Evolutionary conservation across 2,888 invertebrate species (phyloP), one percentile per base, ranked within the genome.

Genomic region (Marasmarcha lunaedactyla): DNA sequence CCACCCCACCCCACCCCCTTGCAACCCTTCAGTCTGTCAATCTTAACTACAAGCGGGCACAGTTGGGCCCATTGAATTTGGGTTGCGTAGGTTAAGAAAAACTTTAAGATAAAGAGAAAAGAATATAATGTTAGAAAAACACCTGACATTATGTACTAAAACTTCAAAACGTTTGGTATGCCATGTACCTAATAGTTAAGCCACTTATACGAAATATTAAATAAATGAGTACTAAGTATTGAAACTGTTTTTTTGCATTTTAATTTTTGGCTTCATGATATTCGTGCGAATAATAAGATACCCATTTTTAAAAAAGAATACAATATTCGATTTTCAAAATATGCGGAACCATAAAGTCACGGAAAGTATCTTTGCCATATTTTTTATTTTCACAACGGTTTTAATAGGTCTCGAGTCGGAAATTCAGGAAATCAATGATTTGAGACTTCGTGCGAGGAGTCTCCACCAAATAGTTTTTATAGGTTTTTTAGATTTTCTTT

Each of bases 11-110:
- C 63, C 60, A 55, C 59, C 55, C 47, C 46, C 54, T 52, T 51
- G 70, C 74, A 68, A 72, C 76, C 79, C 78, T 69, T 69, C 68
- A 72, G 78, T 79, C 81, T 79, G 81, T 78, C 83, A 81, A 81
- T 83, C 81, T 81, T 81, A 78, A 73, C 74, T 73, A 71, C 70
- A 64, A 59, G 64, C 61, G 61, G 57, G 65, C 63, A 63, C 58
- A 60, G 63, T 70, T 68, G 63, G 63, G 63, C 64, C 63, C 67
- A 62, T 70, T 67, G 74, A 72, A 71, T 72, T 77, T 79, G 76
- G 78, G 61, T 67, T 53, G 70, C 71, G 68, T 66, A 70, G 70
- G 71, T 74, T 70, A 62, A 65, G 61, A 60, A 55, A 51, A 64
- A 73, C 68, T 62, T 70, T 74, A 77, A 76, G 59, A 76, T 20